These are phyloP conservation scores for Mycetomoellerius zeteki DNA, from an alignment of 1,140 invertebrate genomes.

Conservation along the genomic window DNA sequence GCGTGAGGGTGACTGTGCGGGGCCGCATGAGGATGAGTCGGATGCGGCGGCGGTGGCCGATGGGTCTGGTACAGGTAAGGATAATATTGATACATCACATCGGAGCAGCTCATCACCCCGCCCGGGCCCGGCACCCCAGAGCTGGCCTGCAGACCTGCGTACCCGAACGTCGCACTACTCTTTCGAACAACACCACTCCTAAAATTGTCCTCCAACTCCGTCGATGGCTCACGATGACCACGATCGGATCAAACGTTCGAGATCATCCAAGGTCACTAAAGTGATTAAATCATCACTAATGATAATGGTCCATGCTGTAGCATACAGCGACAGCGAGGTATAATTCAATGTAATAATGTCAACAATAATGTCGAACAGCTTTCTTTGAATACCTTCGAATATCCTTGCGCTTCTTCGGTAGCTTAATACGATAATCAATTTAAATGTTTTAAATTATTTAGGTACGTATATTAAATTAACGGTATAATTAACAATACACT, in stretches of 20 bases:
- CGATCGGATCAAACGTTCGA: neutral
- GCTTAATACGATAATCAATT: neutral
- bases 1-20: slow-evolving; percentile 82
- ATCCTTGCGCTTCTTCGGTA: neutral
- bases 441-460: slow-evolving; percentile 3
- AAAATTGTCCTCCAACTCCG: slow-evolving; percentile 73
- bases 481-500: neutral
- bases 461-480: neutral
- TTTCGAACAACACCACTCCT: slow-evolving; percentile 80
- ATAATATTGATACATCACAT: slow-evolving; percentile 90
- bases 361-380: neutral
- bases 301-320: neutral
- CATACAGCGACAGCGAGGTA: neutral
- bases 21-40: slow-evolving; percentile 84
- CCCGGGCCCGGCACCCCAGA: slow-evolving; percentile 86
- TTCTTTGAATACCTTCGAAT: neutral
- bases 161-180: slow-evolving; percentile 85
- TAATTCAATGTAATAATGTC: neutral
- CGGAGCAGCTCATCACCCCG: slow-evolving; percentile 89
- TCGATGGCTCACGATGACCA: neutral
- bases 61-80: slow-evolving; percentile 88
- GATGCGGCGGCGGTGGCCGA: slow-evolving; percentile 85
- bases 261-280: neutral
- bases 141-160: slow-evolving; percentile 86
- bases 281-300: neutral